These are phyloP conservation scores for Corythoichthys haematopterus DNA, from an alignment of 2,113 vertebrate genomes.

Conservation along the genomic window DNA sequence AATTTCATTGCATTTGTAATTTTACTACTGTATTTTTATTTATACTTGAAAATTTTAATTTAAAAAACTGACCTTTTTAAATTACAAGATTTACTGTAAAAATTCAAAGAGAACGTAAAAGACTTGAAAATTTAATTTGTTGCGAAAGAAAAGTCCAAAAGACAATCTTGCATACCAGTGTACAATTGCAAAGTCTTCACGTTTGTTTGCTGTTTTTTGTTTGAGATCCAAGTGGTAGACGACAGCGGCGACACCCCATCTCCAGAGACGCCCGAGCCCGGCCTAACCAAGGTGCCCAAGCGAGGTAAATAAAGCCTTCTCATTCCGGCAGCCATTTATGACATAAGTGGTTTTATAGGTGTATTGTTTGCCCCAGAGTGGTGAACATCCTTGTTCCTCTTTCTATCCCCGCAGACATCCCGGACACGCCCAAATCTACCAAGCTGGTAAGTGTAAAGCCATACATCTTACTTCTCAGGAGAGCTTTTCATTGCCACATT, in stretches of 20 bases:
- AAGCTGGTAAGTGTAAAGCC: slow-evolving; percentile 78
- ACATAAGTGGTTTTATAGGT: not conserved
- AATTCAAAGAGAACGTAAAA: too few species aligned
- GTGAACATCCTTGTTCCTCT: slow-evolving; percentile 10
- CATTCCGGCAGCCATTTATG: not conserved
- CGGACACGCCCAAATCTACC: slow-evolving; percentile 75
- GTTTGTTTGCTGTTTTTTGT: not conserved
- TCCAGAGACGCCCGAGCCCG: slow-evolving; percentile 87
- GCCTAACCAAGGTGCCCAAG: slow-evolving; percentile 80
- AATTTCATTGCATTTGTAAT: too few species aligned
- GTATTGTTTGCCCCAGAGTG: slow-evolving; percentile 5
- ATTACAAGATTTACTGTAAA: too few species aligned
- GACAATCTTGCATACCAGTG: too few species aligned
- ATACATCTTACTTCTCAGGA: too few species aligned
- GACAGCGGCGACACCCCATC: slow-evolving; percentile 92
- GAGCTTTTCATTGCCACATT: too few species aligned
- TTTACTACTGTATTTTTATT: too few species aligned
- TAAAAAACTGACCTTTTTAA: too few species aligned
- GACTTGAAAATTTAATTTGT: too few species aligned
- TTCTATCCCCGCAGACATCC: slow-evolving; percentile 60
- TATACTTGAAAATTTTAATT: too few species aligned
- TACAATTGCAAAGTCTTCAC: too few species aligned
- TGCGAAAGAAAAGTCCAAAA: too few species aligned
- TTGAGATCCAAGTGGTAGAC: slow-evolving; percentile 90
- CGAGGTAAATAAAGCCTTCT: slow-evolving; percentile 72